Percentiles rank a stretch among this genome's conserved stretches.
phyloP scores from a whole-genome alignment of 2,888 invertebrate species.

The Drosophila crucigera region DNA sequence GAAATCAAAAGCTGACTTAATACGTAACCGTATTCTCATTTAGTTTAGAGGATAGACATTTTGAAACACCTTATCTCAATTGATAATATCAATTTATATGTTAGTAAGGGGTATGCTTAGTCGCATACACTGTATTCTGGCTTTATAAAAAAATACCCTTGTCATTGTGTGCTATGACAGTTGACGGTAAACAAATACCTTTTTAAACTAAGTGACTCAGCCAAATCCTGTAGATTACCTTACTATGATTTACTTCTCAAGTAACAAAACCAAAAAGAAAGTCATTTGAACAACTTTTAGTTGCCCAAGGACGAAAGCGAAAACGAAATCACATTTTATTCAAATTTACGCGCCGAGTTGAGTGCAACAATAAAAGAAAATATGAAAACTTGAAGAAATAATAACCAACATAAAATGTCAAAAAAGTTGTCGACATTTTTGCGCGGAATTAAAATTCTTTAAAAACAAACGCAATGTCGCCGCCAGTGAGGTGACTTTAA shows the following conservation, averaged over 20 bases:
- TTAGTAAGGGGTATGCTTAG: slow-evolving; percentile 3
- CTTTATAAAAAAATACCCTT: slow-evolving; percentile 31
- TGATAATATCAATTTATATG: background rate
- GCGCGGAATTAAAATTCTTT: slow-evolving; percentile 23
- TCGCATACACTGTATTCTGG: background rate
- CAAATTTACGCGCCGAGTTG: slow-evolving; percentile 68
- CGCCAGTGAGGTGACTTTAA: slow-evolving; percentile 23
- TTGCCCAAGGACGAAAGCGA: slow-evolving; percentile 9
- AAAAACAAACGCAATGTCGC: slow-evolving; percentile 12
- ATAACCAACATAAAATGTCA: slow-evolving; percentile 49
- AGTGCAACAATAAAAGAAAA: slow-evolving; percentile 64
- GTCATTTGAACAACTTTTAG: slow-evolving; percentile 24
- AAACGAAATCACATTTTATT: slow-evolving; percentile 58
- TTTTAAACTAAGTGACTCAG: slow-evolving; percentile 27
- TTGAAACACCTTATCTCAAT: background rate
- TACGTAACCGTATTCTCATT: background rate
- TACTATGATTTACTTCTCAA: slow-evolving; percentile 44
- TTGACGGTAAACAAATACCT: slow-evolving; percentile 25
- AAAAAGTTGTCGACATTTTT: slow-evolving; percentile 66
- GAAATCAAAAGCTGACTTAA: background rate
- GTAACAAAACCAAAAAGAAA: slow-evolving; percentile 18
- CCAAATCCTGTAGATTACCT: slow-evolving; percentile 42
- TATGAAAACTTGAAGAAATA: slow-evolving; percentile 48
- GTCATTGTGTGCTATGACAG: slow-evolving; percentile 50
- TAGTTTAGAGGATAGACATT: background rate